phyloP scores from a whole-genome alignment of 1,140 invertebrate species.

The Harlomillsia oculata region DNA sequence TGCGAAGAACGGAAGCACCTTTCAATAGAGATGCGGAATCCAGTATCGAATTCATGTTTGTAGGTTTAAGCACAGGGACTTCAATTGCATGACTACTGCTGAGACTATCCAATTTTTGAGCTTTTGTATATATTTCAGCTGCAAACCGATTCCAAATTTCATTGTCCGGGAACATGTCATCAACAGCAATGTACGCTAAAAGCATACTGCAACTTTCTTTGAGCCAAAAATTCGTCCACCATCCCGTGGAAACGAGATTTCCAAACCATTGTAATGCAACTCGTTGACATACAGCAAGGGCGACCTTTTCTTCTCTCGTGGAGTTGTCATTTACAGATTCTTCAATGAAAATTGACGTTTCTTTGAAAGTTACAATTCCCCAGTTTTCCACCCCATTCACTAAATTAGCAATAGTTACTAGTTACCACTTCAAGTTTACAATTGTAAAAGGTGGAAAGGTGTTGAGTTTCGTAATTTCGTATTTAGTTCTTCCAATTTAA shows the following conservation, averaged over 20 bases:
- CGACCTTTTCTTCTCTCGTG: constrained; percentile 71
- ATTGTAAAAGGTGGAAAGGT: too few species aligned
- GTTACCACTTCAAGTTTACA: too few species aligned
- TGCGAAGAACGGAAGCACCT: constrained; percentile 83
- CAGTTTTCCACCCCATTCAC: constrained; percentile 50
- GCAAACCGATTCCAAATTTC: constrained; percentile 46
- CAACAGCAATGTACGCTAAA: too few species aligned
- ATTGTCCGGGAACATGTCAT: constrained; percentile 50
- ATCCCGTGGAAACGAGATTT: constrained; percentile 54
- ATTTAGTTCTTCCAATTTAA: too few species aligned
- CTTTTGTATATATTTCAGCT: constrained; percentile 65
- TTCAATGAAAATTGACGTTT: constrained; percentile 43
- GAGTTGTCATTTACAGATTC: constrained; percentile 71
- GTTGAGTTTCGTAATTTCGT: too few species aligned
- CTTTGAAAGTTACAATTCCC: constrained; percentile 46
- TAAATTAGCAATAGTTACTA: too few species aligned
- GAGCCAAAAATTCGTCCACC: too few species aligned
- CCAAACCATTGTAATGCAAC: constrained; percentile 88
- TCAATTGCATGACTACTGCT: constrained; percentile 85
- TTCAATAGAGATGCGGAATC: constrained; percentile 92
- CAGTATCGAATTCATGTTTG: constrained; percentile 88
- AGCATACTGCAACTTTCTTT: too few species aligned
- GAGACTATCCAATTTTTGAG: constrained; percentile 75
- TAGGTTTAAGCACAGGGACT: constrained; percentile 71
- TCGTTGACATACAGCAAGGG: constrained; percentile 71